Percentiles rank a stretch among this genome's conserved stretches.
phyloP scores from a whole-genome alignment of 2,888 invertebrate species.

The Megalurothrips usitatus region DNA sequence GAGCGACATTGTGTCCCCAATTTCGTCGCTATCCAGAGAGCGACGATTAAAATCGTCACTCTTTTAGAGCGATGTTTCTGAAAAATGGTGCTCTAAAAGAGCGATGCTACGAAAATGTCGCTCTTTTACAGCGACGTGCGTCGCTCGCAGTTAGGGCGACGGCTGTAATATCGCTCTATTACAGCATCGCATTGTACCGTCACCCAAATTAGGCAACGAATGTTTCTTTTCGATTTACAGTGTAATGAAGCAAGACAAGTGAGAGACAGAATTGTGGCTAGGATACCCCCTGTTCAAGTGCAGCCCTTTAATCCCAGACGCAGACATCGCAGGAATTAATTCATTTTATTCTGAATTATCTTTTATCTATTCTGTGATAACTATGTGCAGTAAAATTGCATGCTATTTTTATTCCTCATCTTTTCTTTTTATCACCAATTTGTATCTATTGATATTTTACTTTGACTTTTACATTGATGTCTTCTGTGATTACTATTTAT shows the following conservation, averaged over 20 bases:
- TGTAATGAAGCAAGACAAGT: neutral
- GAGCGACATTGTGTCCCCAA: no score
- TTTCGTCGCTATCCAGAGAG: no score
- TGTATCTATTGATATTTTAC: neutral
- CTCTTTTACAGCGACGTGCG: no score
- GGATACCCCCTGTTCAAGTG: slow-evolving; percentile 15
- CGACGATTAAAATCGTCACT: no score
- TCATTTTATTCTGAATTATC: slow-evolving; percentile 7
- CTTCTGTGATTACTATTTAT: neutral
- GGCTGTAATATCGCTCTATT: no score
- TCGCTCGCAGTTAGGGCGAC: no score
- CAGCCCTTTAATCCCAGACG: slow-evolving; percentile 3
- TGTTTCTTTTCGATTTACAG: no score
- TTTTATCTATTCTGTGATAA: neutral
- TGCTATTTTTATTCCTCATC: neutral
- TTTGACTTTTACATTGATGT: slow-evolving; percentile 14
- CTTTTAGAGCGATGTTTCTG: no score
- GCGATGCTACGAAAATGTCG: no score
- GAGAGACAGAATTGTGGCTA: slow-evolving; percentile 11
- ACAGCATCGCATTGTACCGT: no score
- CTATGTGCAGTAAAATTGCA: neutral
- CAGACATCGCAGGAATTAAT: slow-evolving; percentile 3
- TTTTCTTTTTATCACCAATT: neutral
- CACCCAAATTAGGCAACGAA: no score
- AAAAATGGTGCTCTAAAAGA: no score